Percentiles rank a stretch among this genome's conserved stretches.
Evolutionary conservation across 2,113 vertebrate species (phyloP).

Genomic region (Ciconia stormi): DNA sequence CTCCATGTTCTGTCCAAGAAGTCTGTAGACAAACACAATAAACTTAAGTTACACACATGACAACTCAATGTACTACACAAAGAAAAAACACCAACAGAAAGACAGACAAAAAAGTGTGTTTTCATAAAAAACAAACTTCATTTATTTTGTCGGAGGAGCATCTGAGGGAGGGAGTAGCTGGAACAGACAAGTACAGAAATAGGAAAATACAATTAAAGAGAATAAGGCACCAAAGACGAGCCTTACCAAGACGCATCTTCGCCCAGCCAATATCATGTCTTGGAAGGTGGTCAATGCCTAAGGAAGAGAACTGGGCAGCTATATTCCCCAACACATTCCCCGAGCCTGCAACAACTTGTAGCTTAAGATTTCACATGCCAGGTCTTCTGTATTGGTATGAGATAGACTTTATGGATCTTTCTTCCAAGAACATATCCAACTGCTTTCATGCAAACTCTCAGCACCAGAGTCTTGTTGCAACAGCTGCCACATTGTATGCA

Average conservation of each 20-base stretch:
- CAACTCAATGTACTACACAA: background rate
- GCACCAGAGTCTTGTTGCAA: background rate
- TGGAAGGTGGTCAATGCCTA: too few relatives aligned
- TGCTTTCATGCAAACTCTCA: background rate
- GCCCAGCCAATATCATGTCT: background rate
- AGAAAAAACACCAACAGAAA: background rate
- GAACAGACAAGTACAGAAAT: background rate
- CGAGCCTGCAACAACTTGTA: background rate
- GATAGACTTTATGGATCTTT: background rate
- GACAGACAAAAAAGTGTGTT: background rate
- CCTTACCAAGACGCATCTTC: background rate
- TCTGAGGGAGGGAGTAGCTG: background rate
- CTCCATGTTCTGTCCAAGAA: slow-evolving; percentile 23
- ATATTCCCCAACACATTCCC: background rate
- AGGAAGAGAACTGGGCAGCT: background rate
- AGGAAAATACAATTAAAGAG: background rate
- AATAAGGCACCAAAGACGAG: background rate
- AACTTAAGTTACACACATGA: background rate
- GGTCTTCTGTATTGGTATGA: background rate
- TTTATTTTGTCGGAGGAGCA: background rate
- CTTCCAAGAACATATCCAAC: background rate
- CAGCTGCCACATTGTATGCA: background rate
- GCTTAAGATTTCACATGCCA: background rate
- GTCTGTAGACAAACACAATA: slow-evolving; percentile 29
- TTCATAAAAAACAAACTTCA: background rate